These are phyloP conservation scores for Drosophila jambulina DNA, from an alignment of 1,140 invertebrate genomes.

Conservation along the genomic window DNA sequence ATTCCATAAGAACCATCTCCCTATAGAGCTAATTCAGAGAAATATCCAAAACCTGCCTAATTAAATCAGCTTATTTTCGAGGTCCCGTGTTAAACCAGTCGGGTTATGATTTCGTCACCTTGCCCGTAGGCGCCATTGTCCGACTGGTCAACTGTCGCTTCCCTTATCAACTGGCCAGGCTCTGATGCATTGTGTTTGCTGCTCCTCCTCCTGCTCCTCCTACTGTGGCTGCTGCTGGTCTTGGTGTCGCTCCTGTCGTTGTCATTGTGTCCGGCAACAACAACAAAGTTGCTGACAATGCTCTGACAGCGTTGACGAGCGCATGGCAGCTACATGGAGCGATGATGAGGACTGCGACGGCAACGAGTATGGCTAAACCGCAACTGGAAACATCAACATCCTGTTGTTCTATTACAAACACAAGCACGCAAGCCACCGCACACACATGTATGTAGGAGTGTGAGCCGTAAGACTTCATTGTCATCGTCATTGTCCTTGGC, in stretches of 20 bases:
- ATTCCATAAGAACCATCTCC: neutral
- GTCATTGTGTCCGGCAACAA: constrained; percentile 52
- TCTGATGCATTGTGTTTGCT: constrained; percentile 33
- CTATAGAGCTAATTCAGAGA: neutral
- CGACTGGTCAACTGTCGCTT: constrained; percentile 38
- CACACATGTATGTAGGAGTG: constrained; percentile 28
- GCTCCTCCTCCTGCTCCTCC: constrained; percentile 23
- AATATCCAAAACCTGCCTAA: constrained; percentile 17
- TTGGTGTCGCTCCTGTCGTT: constrained; percentile 48
- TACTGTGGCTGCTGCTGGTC: constrained; percentile 42
- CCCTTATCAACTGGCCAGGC: constrained; percentile 43
- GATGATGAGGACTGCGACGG: constrained; percentile 50
- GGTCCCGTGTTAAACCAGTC: constrained; percentile 24
- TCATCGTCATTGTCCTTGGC: constrained; percentile 72
- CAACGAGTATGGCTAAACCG: constrained; percentile 56
- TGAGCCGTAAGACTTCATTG: constrained; percentile 70
- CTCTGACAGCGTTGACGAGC: constrained; percentile 69
- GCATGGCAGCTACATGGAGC: constrained; percentile 70
- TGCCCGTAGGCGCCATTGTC: constrained; percentile 26
- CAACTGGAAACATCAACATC: constrained; percentile 68
- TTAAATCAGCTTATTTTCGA: constrained; percentile 32
- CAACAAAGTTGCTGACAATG: constrained; percentile 73
- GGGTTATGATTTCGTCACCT: constrained; percentile 47
- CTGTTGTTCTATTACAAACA: constrained; percentile 70
- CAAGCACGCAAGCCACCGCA: constrained; percentile 23